A percentile compares a stretch with the other conserved stretches of the same genome.
Evolutionary conservation across 1,140 invertebrate genomes (phyloP).

Genomic region (Bilobella aurantiaca): DNA sequence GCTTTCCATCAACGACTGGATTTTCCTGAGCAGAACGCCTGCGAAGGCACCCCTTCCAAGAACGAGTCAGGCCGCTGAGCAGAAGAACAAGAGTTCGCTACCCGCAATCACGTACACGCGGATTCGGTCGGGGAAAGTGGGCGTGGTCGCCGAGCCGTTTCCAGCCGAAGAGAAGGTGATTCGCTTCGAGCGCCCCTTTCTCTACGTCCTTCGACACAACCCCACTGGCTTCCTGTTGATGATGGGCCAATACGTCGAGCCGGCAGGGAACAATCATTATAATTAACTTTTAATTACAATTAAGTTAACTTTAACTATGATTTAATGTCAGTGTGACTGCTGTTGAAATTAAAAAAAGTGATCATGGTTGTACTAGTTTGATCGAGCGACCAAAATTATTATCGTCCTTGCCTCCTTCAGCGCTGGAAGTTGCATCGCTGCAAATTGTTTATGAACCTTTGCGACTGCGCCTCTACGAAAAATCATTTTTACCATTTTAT

Average conservation of each 20-base stretch:
- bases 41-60: neutral
- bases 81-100: neutral
- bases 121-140: slow-evolving; percentile 5
- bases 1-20: slow-evolving; percentile 28
- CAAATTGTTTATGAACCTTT: no score
- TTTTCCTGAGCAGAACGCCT: slow-evolving; percentile 67
- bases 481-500: no score
- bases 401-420: no score
- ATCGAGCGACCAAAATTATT: no score
- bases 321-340: no score
- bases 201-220: slow-evolving; percentile 75
- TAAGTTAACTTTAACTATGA: no score
- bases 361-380: no score
- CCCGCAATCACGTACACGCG: slow-evolving; percentile 16
- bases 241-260: slow-evolving; percentile 32
- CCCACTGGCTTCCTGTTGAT: slow-evolving; percentile 67
- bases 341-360: no score
- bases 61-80: neutral
- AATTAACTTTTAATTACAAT: neutral
- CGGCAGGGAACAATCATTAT: neutral
- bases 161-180: slow-evolving; percentile 53
- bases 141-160: neutral
- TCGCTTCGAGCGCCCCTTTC: slow-evolving; percentile 69
- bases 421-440: no score
- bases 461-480: no score